Evolutionary conservation across 2,888 invertebrate species (phyloP), one percentile per base, ranked within the genome.

Genomic region (Eutolmus rufibarbis): DNA sequence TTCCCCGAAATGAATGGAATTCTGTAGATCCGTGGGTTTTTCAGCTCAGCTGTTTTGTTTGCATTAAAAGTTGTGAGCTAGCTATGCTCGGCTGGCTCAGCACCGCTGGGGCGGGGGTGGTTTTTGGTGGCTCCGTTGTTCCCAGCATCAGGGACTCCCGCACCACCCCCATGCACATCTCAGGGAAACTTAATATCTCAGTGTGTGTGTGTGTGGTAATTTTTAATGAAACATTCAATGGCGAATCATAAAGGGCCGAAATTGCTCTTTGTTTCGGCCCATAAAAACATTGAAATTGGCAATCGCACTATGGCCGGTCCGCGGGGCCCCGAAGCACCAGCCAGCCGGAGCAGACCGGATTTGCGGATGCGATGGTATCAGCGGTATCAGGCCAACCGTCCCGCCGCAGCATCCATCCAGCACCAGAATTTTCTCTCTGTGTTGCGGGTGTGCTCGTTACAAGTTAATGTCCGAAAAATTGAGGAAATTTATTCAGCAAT

Each of bases 201-300:
- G 40, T 40, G 12, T 82, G 34, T 56, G 57, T 82, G 51, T 82
- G 12, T 46, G 79, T 82, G 57, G 74, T 85, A 74, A 66, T 74
- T 85, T 85, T 85, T 85, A 85, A 85, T 85, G 85, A 85, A 85
- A 85, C 85, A 74, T 85, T 85, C 74, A 85, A 74, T 85, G 85
- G 85, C 74, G 74, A 28, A 85, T 85, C 74, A 85, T 85, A 85
- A 85, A 85, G 74, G 74, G 85, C 85, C 46, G 85, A 85, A 85
- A 85, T 85, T 74, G 74, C 85, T 23, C 74, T 85, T 85, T 85
- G 85, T 74, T 85, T 40, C 74, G 57, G 56, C 28, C 74, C 85
- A 85, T 85, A 74, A 85, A 85, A 85, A 74, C 85, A 74, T 31
- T 74, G 85, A 51, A 85, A 85, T 85, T 85, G 85, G 82, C 82